A percentile compares a stretch with the other conserved stretches of the same genome.
Evolutionary conservation across 2,113 vertebrate species (phyloP).

Genomic region (human (Homo sapiens)): DNA sequence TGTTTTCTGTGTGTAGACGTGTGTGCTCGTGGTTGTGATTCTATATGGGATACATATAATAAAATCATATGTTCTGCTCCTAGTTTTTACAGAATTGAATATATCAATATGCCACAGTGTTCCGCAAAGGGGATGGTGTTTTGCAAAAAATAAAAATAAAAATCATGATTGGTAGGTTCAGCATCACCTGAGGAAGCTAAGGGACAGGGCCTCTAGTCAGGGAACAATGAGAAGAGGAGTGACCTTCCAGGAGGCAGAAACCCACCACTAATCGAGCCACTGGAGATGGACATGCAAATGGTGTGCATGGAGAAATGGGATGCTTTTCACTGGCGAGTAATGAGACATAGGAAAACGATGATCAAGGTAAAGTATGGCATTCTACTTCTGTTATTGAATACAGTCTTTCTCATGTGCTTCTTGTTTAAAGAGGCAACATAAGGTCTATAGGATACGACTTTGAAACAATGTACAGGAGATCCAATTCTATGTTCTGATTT

Average conservation of each 20-base stretch:
- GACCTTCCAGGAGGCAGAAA: not conserved
- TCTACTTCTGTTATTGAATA: not conserved
- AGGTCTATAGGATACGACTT: not conserved
- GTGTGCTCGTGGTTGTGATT: not conserved
- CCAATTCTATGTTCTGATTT: not conserved
- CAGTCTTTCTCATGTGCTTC: not conserved
- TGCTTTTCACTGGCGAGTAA: not conserved
- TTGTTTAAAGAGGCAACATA: not conserved
- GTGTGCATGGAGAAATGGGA: not conserved
- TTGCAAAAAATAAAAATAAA: not conserved
- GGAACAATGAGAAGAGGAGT: too few relatives aligned
- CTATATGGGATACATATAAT: not conserved
- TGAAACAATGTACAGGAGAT: not conserved
- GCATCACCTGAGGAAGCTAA: not conserved
- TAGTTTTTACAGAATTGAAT: not conserved
- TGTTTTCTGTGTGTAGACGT: not conserved
- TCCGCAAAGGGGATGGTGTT: not conserved
- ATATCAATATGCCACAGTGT: not conserved
- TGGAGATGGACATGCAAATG: too few relatives aligned
- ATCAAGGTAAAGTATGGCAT: not conserved
- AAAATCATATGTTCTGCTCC: not conserved
- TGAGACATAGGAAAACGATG: not conserved
- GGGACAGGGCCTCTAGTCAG: too few relatives aligned
- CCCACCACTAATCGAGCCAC: fast-evolving
- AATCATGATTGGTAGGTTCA: not conserved